Evolutionary conservation across 2,888 invertebrate species (phyloP).

Genomic region (Mythimna loreyi): DNA sequence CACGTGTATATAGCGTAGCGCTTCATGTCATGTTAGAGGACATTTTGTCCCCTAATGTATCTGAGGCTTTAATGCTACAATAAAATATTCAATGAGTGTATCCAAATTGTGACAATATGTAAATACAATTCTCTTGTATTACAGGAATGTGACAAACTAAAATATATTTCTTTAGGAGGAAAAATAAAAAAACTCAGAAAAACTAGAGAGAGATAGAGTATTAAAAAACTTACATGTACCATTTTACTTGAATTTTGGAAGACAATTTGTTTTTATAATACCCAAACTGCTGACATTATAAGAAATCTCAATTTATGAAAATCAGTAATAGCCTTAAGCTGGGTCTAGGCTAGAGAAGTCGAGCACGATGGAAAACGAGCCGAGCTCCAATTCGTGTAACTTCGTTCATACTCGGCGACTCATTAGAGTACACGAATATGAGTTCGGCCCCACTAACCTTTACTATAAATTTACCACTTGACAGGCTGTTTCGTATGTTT

Average conservation of each 20-base stretch:
- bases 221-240: slow-evolving; percentile 7
- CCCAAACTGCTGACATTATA: slow-evolving; percentile 11
- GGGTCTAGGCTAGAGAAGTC: no score
- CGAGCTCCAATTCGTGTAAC: no score
- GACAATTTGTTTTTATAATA: slow-evolving; percentile 9
- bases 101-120: slow-evolving; percentile 41
- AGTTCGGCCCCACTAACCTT: no score
- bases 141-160: slow-evolving; percentile 25
- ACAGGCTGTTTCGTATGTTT: no score
- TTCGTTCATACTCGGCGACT: no score
- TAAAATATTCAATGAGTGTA: slow-evolving; percentile 12
- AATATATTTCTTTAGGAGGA: slow-evolving; percentile 4
- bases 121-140: slow-evolving; percentile 16
- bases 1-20: no score
- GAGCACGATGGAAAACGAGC: no score
- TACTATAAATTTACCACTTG: no score
- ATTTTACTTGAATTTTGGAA: slow-evolving; percentile 6
- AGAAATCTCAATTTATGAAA: slow-evolving; percentile 6
- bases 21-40: no score
- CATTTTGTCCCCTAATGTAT: no score
- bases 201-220: background rate
- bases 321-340: no score
- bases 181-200: background rate
- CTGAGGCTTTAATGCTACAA: slow-evolving; percentile 29
- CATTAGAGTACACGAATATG: no score